Evolutionary conservation across 2,797 vertebrate genomes (phyloP).

Genomic region (Esox masquinongy): DNA sequence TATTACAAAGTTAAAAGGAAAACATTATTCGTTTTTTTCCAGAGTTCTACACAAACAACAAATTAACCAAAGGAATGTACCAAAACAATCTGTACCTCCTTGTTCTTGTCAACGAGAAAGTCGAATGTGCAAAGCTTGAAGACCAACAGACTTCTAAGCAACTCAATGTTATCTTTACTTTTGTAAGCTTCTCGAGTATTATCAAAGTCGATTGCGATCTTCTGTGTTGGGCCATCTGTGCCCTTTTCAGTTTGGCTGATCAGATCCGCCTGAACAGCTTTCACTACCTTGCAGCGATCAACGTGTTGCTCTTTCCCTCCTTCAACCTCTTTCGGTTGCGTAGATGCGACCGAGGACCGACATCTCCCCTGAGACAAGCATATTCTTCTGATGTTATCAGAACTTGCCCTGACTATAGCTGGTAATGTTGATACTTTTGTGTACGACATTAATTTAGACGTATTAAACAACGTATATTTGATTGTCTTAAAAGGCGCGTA

Average conservation of each 20-base stretch:
- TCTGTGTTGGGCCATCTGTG: background rate
- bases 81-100: slow-evolving; percentile 60
- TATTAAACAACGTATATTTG: background rate
- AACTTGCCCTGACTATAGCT: slow-evolving; percentile 43
- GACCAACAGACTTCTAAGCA: slow-evolving; percentile 84
- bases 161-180: slow-evolving; percentile 84
- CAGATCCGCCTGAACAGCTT: slow-evolving; percentile 61
- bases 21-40: too few species aligned
- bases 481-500: background rate
- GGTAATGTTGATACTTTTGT: slow-evolving; percentile 44
- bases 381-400: slow-evolving; percentile 36
- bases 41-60: too few species aligned
- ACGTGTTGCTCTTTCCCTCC: slow-evolving; percentile 39
- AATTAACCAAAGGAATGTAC: background rate
- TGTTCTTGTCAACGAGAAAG: slow-evolving; percentile 82
- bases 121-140: slow-evolving; percentile 84
- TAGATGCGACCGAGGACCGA: slow-evolving; percentile 64
- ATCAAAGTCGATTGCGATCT: slow-evolving; percentile 78
- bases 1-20: too few species aligned
- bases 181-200: slow-evolving; percentile 86
- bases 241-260: slow-evolving; percentile 40
- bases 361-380: slow-evolving; percentile 47
- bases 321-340: slow-evolving; percentile 44
- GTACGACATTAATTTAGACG: slow-evolving; percentile 64
- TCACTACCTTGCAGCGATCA: slow-evolving; percentile 54